These are phyloP conservation scores for Amphipyra tragopoginis DNA, from an alignment of 2,888 invertebrate species.

Conservation along the genomic window DNA sequence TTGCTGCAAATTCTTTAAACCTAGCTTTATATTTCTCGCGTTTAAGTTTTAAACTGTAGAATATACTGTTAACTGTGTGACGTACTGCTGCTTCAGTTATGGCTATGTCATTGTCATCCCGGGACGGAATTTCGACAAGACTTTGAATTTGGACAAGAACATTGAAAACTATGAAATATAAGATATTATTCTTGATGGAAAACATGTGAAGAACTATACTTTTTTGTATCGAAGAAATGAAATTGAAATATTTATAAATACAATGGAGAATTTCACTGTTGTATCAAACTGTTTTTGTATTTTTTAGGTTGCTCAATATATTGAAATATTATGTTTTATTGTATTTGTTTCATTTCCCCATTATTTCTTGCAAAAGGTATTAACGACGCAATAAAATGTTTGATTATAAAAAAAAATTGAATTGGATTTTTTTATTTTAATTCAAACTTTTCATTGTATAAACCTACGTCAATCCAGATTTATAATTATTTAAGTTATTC, in stretches of 20 bases:
- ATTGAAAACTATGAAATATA: slow-evolving; percentile 44
- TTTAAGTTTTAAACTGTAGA: slow-evolving; percentile 65
- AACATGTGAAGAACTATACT: slow-evolving; percentile 46
- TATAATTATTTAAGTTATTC: slow-evolving; percentile 41
- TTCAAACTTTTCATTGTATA: slow-evolving; percentile 37
- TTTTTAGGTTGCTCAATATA: slow-evolving; percentile 47
- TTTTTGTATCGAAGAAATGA: slow-evolving; percentile 15
- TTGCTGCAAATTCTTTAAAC: slow-evolving; percentile 65
- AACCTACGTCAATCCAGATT: slow-evolving; percentile 35
- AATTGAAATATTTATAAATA: slow-evolving; percentile 27
- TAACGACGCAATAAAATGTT: slow-evolving; percentile 20
- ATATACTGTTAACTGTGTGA: slow-evolving; percentile 69
- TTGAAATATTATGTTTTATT: slow-evolving; percentile 48
- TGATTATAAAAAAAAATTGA: slow-evolving; percentile 9
- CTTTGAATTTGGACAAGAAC: slow-evolving; percentile 39
- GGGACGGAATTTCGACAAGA: slow-evolving; percentile 60
- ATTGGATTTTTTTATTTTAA: slow-evolving; percentile 5
- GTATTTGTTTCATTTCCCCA: slow-evolving; percentile 36
- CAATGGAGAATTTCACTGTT: slow-evolving; percentile 17
- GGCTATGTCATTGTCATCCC: slow-evolving; percentile 61
- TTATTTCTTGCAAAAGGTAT: slow-evolving; percentile 24
- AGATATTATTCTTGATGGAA: slow-evolving; percentile 40
- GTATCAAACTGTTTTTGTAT: slow-evolving; percentile 25
- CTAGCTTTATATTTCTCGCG: slow-evolving; percentile 56
- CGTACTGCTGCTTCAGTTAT: slow-evolving; percentile 63